Conservation (phyloP, 2,888 invertebrate species). For the Lithophane ornitopus region DNA sequence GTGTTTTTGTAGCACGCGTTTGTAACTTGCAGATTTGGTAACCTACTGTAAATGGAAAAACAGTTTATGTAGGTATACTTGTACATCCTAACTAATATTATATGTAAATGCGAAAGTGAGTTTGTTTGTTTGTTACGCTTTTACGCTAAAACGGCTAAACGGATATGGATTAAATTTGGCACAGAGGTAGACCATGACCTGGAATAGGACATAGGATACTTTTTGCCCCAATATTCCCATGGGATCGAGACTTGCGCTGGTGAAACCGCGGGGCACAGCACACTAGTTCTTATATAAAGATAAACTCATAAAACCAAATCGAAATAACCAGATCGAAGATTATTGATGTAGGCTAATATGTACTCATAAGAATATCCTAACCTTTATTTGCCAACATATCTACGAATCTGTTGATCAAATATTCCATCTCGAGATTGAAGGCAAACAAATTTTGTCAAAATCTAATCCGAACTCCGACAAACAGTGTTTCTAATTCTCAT, state of each 20-base stretch:
- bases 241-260: too few species aligned
- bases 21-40: neutral
- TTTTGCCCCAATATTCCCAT: too few species aligned
- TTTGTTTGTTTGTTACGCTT: too few species aligned
- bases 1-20: neutral
- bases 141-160: too few species aligned
- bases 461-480: constrained; percentile 47
- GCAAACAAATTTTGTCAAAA: constrained; percentile 58
- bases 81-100: neutral
- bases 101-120: too few species aligned
- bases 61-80: neutral
- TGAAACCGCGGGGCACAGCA: too few species aligned
- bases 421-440: constrained; percentile 53
- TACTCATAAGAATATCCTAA: constrained; percentile 16
- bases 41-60: neutral
- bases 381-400: constrained; percentile 39
- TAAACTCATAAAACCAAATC: constrained; percentile 24
- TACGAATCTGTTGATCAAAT: constrained; percentile 54
- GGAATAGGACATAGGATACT: too few species aligned
- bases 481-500: constrained; percentile 47
- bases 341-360: constrained; percentile 20
- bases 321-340: neutral
- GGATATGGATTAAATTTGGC: too few species aligned
- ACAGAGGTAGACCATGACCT: too few species aligned
- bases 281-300: neutral